These are phyloP conservation scores for Chironomus riparius DNA, from an alignment of 2,888 invertebrate genomes.

Conservation along the genomic window DNA sequence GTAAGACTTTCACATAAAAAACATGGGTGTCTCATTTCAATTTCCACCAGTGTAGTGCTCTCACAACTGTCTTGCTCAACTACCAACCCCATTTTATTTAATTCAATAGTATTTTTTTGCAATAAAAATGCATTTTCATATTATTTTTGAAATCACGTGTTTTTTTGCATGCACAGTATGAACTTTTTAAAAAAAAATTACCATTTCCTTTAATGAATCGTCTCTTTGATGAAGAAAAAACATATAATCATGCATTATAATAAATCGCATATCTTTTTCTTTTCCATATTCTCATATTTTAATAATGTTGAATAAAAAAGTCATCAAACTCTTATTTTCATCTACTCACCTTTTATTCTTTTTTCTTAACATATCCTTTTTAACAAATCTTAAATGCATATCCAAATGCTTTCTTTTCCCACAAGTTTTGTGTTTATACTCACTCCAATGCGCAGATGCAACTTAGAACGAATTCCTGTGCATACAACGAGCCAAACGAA, in stretches of 20 bases:
- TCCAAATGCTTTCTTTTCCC: constrained; percentile 25
- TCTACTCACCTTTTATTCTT: neutral
- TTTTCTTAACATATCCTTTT: neutral
- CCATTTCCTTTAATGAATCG: too few relatives aligned
- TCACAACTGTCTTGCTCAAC: too few relatives aligned
- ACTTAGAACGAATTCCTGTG: constrained; percentile 14
- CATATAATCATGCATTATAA: neutral
- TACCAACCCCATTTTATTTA: too few relatives aligned
- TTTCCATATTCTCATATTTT: neutral
- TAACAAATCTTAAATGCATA: neutral
- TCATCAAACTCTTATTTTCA: constrained; percentile 19
- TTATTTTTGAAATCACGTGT: too few relatives aligned
- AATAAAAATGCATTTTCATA: too few relatives aligned
- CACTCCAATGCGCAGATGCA: constrained; percentile 16
- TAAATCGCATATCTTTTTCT: neutral
- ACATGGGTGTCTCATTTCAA: too few relatives aligned
- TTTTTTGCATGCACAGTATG: too few relatives aligned
- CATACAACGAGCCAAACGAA: neutral
- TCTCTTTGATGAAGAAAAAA: too few relatives aligned
- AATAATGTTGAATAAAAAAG: neutral
- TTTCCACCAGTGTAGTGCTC: too few relatives aligned
- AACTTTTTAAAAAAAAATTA: too few relatives aligned
- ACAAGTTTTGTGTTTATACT: constrained; percentile 10
- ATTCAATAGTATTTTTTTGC: too few relatives aligned
- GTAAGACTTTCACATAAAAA: too few relatives aligned